These are phyloP conservation scores for Oenanthe melanoleuca DNA, from an alignment of 2,113 vertebrate genomes.

Conservation along the genomic window DNA sequence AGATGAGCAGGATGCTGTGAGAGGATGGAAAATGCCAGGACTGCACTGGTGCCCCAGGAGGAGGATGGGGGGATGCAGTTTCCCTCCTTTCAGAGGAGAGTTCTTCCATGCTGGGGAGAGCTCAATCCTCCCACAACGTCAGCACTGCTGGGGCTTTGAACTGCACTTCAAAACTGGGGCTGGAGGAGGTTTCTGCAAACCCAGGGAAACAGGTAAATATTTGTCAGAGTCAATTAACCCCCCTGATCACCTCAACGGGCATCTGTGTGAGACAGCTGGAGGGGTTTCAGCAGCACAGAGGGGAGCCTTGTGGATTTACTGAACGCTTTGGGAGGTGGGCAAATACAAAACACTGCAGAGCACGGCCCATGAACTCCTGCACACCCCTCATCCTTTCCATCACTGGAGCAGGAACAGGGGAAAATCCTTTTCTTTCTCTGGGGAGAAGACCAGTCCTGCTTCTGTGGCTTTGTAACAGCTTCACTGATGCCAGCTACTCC, in stretches of 20 bases:
- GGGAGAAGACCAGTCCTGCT: not conserved
- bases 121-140: not conserved
- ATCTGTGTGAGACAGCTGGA: not conserved
- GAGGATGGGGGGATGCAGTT: not conserved
- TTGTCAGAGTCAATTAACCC: conserved; percentile 50
- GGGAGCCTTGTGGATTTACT: conserved; percentile 1
- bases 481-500: not conserved
- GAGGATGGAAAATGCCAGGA: not conserved
- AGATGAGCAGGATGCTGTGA: not conserved
- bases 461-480: not conserved
- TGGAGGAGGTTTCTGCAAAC: conserved; percentile 41
- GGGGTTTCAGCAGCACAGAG: not conserved
- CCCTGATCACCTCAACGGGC: not conserved
- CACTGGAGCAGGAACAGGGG: not conserved
- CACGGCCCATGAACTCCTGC: not conserved
- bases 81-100: not conserved
- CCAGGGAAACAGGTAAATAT: conserved; percentile 61
- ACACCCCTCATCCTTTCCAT: not conserved
- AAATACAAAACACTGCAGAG: not conserved
- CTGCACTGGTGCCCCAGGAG: not conserved
- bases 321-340: not conserved
- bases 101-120: not conserved
- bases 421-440: not conserved
- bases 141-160: conserved; percentile 12
- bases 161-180: conserved; percentile 53